phyloP scores from a whole-genome alignment of 1,140 invertebrate genomes.

The Zaprionus camerounensis region DNA sequence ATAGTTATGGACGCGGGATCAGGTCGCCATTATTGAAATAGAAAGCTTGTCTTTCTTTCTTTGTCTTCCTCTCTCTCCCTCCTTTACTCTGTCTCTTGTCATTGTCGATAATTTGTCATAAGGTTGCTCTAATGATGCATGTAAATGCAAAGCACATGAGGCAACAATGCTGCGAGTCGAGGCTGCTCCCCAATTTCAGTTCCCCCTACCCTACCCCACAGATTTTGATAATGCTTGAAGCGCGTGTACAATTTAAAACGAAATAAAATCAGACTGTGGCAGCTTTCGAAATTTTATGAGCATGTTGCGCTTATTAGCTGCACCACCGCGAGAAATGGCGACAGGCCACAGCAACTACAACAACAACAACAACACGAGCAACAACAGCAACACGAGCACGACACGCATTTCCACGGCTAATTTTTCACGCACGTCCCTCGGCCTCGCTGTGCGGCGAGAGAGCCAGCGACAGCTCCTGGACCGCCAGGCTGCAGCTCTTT shows the following conservation, averaged over 20 bases:
- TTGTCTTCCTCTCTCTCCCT: not conserved
- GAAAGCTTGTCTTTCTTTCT: constrained; percentile 64
- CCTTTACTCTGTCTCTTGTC: constrained; percentile 14
- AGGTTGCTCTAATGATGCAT: constrained; percentile 71
- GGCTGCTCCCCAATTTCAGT: not conserved
- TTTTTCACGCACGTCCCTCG: constrained; percentile 70
- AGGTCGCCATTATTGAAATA: constrained; percentile 63
- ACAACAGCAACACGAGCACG: constrained; percentile 50
- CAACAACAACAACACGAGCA: constrained; percentile 35
- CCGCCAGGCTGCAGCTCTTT: constrained; percentile 58
- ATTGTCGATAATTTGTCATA: constrained; percentile 78
- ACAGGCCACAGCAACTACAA: constrained; percentile 72
- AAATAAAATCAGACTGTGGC: constrained; percentile 73
- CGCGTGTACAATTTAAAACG: constrained; percentile 79
- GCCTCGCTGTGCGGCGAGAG: constrained; percentile 35
- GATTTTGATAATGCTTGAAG: constrained; percentile 50
- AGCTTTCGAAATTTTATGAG: constrained; percentile 81
- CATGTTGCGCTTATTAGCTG: constrained; percentile 79
- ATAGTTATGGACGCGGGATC: constrained; percentile 49
- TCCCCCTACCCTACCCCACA: not conserved
- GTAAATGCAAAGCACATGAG: constrained; percentile 68
- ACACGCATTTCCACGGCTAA: constrained; percentile 80
- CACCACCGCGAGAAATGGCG: constrained; percentile 71
- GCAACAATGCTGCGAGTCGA: not conserved
- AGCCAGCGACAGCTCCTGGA: constrained; percentile 72